Conservation (phyloP, 1,140 invertebrate species). For the Bombus haemorrhoidalis region DNA sequence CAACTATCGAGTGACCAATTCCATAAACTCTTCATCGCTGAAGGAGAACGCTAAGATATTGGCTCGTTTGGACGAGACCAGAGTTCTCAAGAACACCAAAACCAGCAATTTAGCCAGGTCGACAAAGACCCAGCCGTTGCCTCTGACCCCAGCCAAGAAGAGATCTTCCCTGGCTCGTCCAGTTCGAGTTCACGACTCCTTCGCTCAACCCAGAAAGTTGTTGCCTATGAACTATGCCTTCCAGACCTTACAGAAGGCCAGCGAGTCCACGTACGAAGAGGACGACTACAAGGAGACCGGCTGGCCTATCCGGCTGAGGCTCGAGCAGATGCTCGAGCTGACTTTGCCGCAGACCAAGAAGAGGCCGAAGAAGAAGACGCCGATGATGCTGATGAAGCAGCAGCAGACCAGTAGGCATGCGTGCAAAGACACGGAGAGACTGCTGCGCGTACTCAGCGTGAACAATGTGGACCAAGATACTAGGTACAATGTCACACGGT, state of each 20-base stretch:
- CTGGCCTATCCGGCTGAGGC: slow-evolving; percentile 76
- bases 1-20: slow-evolving; percentile 27
- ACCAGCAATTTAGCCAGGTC: slow-evolving; percentile 46
- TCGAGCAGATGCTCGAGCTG: slow-evolving; percentile 78
- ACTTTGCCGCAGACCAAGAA: slow-evolving; percentile 73
- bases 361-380: slow-evolving; percentile 67
- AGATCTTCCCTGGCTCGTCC: slow-evolving; percentile 78
- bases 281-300: slow-evolving; percentile 64
- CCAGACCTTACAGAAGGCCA: slow-evolving; percentile 44
- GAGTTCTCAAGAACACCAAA: slow-evolving; percentile 52
- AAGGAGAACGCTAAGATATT: slow-evolving; percentile 17
- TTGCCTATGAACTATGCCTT: slow-evolving; percentile 44
- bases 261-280: slow-evolving; percentile 57
- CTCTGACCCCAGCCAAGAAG: slow-evolving; percentile 71
- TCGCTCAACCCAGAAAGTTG: slow-evolving; percentile 65
- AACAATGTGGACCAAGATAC: slow-evolving; percentile 82
- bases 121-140: slow-evolving; percentile 43
- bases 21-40: slow-evolving; percentile 21
- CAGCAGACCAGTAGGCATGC: slow-evolving; percentile 68
- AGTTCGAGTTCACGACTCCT: slow-evolving; percentile 77
- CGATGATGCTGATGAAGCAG: slow-evolving; percentile 71
- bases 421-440: slow-evolving; percentile 80
- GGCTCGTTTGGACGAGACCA: slow-evolving; percentile 25
- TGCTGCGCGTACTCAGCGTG: slow-evolving; percentile 80
- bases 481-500: slow-evolving; percentile 80